Conservation (phyloP, 2,888 invertebrate species). For the Trichopria drosophilae region DNA sequence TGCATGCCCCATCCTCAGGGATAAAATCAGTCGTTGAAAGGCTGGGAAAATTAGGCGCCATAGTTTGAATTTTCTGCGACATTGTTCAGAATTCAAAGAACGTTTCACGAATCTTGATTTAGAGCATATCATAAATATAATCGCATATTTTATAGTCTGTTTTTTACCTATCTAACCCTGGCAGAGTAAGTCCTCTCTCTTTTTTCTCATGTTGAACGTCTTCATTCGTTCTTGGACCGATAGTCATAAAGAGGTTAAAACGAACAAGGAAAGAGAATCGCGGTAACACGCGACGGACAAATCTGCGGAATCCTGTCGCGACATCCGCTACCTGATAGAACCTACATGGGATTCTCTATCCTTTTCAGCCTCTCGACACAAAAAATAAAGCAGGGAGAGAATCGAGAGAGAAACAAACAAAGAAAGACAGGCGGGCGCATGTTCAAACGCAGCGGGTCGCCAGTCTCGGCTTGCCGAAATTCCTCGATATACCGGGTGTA, state of each 20-base stretch:
- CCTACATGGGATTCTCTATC: conserved; percentile 15
- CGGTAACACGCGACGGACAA: conserved; percentile 37
- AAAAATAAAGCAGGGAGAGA: conserved; percentile 21
- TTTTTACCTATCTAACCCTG: not conserved
- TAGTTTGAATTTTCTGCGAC: no score
- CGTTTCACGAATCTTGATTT: no score
- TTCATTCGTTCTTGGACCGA: not conserved
- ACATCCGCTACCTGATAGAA: conserved; percentile 36
- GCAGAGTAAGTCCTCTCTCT: not conserved
- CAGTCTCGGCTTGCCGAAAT: conserved; percentile 42
- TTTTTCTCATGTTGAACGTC: not conserved
- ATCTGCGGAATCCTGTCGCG: conserved; percentile 41
- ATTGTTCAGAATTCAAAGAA: no score
- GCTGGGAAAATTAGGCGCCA: no score
- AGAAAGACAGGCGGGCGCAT: not conserved
- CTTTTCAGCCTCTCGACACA: conserved; percentile 15
- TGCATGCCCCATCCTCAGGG: no score
- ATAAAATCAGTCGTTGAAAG: no score
- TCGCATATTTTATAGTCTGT: no score
- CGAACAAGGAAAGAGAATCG: conserved; percentile 17
- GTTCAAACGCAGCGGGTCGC: conserved; percentile 28
- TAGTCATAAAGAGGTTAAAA: conserved; percentile 8
- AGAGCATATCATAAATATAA: no score
- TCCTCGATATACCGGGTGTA: conserved; percentile 43
- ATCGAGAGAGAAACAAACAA: conserved; percentile 13